phyloP scores from a whole-genome alignment of 2,888 invertebrate genomes.

The Syrista parreyssii region DNA sequence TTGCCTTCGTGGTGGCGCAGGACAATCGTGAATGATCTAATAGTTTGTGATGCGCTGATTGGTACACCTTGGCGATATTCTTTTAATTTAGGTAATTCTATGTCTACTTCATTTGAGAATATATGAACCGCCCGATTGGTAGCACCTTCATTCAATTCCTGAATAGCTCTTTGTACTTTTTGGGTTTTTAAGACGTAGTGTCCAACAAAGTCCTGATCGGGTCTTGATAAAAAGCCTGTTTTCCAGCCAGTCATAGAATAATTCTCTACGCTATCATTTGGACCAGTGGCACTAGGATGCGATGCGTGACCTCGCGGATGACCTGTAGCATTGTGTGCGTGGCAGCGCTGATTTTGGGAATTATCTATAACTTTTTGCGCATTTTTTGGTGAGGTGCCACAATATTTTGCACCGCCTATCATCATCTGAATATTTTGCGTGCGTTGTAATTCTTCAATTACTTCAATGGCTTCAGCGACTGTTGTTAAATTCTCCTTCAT shows the following conservation, averaged over 20 bases:
- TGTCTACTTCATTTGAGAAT: neutral
- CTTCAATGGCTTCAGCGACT: slow-evolving; percentile 25
- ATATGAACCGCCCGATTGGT: slow-evolving; percentile 14
- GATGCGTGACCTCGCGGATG: slow-evolving; percentile 54
- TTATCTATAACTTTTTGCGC: slow-evolving; percentile 37
- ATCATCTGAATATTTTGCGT: slow-evolving; percentile 18
- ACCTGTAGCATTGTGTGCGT: slow-evolving; percentile 26
- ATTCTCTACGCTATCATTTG: slow-evolving; percentile 42
- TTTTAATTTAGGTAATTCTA: slow-evolving; percentile 33
- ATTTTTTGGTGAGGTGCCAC: slow-evolving; percentile 28
- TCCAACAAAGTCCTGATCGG: slow-evolving; percentile 41
- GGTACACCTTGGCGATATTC: slow-evolving; percentile 24
- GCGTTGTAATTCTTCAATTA: slow-evolving; percentile 11
- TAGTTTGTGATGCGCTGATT: neutral
- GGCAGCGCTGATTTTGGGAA: slow-evolving; percentile 38
- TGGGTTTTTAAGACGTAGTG: slow-evolving; percentile 32
- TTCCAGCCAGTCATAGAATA: slow-evolving; percentile 40
- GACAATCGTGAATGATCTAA: slow-evolving; percentile 35
- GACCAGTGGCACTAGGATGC: slow-evolving; percentile 19
- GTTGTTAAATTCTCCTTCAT: slow-evolving; percentile 30
- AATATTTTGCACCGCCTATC: slow-evolving; percentile 48
- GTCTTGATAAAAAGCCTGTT: slow-evolving; percentile 42
- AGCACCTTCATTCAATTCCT: slow-evolving; percentile 27
- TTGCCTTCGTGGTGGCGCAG: slow-evolving; percentile 37
- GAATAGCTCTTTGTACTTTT: slow-evolving; percentile 30